Base-by-base conservation (phyloP, 2,797 vertebrate species). In the Phrynocephalus vlangalii region DNA sequence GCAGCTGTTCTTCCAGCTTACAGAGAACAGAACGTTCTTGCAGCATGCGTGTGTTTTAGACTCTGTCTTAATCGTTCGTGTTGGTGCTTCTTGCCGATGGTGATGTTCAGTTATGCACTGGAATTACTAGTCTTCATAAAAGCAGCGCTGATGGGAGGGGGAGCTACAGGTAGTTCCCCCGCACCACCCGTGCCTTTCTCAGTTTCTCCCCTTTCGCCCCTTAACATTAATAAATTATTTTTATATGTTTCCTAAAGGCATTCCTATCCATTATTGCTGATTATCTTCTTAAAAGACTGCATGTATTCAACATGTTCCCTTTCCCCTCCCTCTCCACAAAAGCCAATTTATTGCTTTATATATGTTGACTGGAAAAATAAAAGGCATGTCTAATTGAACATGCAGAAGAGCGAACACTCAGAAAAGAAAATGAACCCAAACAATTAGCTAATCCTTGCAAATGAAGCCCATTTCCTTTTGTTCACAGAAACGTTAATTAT, bases 391-490 rank as follows among this genome's bases (percentile, higher is more conserved):
- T 88, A 85, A 88, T 82, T 81, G 78, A 80, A 85, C 87, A 85
- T 70, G 78, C 79, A 81, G 78, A 77, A 85, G 79, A 33, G 78
- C 10, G 71, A 88, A 88, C 56, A 68, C 70, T 70, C 71, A 82
- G 78, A 88, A 82, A 88, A 85, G 78, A 70, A 88, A 85, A 76
- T 70, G 83, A 85, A 82, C 79, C 78, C 78, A 87, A 87, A 82
- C 60, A 33, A 26, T 50, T 38, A 83, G 30, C 86, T 87, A 89
- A 84, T 85, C 70, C 44, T 76, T 89, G 72, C 71, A 89, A 85
- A 92, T 1, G 3, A 85, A 91, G 10, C 76, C 83, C 10, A 71
- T 88, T 94, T 94, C 89, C 81, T 79, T 91, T 92, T 93, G 66
- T 87, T 92, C 38, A 89, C 20, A 9, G 18, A 87, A 92, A 85